These are phyloP conservation scores for Dasypolia templi DNA, from an alignment of 2,888 invertebrate species.

Conservation along the genomic window DNA sequence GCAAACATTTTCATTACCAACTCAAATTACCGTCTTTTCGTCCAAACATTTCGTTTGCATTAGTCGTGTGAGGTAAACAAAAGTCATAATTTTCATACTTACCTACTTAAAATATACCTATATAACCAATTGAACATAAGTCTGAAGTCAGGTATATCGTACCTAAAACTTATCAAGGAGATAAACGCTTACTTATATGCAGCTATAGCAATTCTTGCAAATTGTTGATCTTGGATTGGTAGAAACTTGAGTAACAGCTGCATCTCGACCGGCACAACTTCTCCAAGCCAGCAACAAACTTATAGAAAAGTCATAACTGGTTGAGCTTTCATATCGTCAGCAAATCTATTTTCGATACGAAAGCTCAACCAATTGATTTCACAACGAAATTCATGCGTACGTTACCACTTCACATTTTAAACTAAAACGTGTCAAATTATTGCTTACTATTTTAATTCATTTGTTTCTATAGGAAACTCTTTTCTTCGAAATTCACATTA, in stretches of 20 bases:
- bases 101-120: neutral
- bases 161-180: neutral
- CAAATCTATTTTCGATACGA: slow-evolving; percentile 3
- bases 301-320: slow-evolving; percentile 36
- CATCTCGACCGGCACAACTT: slow-evolving; percentile 33
- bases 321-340: slow-evolving; percentile 20
- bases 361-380: neutral
- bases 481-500: neutral
- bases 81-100: neutral
- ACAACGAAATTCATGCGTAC: neutral
- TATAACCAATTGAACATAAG: neutral
- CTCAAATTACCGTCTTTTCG: neutral
- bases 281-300: slow-evolving; percentile 33
- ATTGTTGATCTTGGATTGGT: slow-evolving; percentile 32
- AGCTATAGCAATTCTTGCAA: slow-evolving; percentile 7
- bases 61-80: neutral
- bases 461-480: neutral
- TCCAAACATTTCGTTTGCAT: neutral
- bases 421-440: too few species aligned
- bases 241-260: slow-evolving; percentile 48
- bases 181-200: neutral
- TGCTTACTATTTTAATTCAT: neutral
- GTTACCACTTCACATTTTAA: neutral
- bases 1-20: neutral
- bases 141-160: neutral